Percentiles rank a stretch among this genome's conserved stretches.
These are phyloP conservation scores for Micropoecilia bifurca DNA, from an alignment of 2,797 vertebrate genomes.

Conservation along the genomic window DNA sequence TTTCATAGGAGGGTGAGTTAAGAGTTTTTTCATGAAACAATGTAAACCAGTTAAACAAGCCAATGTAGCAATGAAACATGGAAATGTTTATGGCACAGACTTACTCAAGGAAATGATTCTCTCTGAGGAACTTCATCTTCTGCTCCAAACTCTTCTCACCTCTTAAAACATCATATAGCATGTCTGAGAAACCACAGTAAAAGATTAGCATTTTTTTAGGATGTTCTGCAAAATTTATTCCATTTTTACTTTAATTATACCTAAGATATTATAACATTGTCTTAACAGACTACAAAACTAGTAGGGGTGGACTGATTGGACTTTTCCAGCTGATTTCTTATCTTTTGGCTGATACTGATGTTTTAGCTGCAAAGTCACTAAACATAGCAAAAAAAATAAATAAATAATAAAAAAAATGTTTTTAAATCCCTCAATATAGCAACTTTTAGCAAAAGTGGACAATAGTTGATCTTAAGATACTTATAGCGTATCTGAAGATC, in stretches of 20 bases:
- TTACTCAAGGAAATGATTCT: conserved; percentile 85
- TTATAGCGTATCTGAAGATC: too few species aligned
- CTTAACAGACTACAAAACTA: background rate
- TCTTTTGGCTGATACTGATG: background rate
- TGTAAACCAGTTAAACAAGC: background rate
- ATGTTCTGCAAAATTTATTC: background rate
- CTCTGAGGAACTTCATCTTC: conserved; percentile 88
- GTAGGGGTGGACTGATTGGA: background rate
- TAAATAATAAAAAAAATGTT: too few species aligned
- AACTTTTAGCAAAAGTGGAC: too few species aligned
- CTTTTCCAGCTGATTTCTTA: background rate
- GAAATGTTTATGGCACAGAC: conserved; percentile 26
- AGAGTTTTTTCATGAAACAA: background rate
- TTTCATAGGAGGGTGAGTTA: too few species aligned
- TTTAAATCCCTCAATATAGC: background rate
- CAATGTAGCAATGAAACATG: background rate
- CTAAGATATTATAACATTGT: background rate
- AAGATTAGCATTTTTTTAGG: background rate
- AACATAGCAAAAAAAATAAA: background rate
- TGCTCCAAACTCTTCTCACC: conserved; percentile 76
- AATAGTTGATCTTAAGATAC: too few species aligned
- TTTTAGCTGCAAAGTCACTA: background rate
- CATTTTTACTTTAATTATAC: background rate
- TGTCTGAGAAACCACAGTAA: conserved; percentile 33
- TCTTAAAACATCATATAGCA: conserved; percentile 78